phyloP scores from a whole-genome alignment of 2,797 vertebrate species.

The Lemur catta region DNA sequence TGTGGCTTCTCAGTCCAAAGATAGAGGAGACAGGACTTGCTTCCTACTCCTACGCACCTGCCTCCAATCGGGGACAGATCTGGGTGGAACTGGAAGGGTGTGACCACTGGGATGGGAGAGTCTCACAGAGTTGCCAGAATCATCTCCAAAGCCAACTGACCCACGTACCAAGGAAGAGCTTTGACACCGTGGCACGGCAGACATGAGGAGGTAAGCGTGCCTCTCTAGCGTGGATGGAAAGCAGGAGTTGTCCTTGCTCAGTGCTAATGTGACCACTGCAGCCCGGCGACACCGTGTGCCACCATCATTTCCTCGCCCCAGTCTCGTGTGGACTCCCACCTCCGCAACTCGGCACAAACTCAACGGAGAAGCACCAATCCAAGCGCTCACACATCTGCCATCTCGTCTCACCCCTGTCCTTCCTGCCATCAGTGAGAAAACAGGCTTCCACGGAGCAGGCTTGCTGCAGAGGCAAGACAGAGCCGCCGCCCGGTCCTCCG shows the following conservation, averaged over 20 bases:
- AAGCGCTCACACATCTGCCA: background rate
- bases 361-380: background rate
- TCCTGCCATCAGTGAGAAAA: background rate
- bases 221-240: background rate
- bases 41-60: background rate
- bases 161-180: background rate
- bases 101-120: too few relatives aligned
- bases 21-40: background rate
- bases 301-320: too few relatives aligned
- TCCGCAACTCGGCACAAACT: background rate
- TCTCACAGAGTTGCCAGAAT: background rate
- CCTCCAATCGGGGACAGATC: background rate
- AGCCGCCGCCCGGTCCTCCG: accelerated
- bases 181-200: accelerated
- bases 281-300: accelerated
- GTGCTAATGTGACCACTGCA: accelerated
- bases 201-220: accelerated
- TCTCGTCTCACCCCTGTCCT: background rate
- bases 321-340: accelerated
- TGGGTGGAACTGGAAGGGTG: background rate
- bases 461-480: background rate
- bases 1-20: background rate
- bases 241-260: background rate
- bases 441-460: background rate
- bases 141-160: background rate